Evolutionary conservation across 30 jellyfish, hydroid and myxozoan species (phyloP).

Genomic region (Clytia hemisphaerica): DNA sequence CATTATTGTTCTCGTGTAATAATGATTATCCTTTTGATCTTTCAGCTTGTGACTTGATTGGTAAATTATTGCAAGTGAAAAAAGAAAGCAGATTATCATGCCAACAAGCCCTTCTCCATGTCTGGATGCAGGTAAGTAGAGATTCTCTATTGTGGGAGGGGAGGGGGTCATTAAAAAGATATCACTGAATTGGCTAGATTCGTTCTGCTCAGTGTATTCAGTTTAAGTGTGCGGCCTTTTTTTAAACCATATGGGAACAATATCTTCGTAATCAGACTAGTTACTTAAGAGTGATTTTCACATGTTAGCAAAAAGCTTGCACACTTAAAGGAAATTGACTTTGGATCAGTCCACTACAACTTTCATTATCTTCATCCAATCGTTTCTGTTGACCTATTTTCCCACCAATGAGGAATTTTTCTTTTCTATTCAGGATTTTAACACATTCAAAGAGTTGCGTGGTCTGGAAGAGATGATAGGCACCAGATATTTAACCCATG

Average conservation of each 20-base stretch:
- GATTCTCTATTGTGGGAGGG: neutral
- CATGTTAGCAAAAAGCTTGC: no score
- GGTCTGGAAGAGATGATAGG: constrained; percentile 87
- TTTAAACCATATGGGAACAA: no score
- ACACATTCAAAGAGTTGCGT: constrained; percentile 85
- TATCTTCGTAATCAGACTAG: no score
- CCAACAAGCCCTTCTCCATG: constrained; percentile 91
- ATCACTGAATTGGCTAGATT: no score
- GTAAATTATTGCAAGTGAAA: constrained; percentile 83
- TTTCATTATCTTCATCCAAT: no score
- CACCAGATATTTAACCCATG: constrained; percentile 81
- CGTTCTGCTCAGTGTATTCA: no score
- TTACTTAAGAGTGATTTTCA: no score
- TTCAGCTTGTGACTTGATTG: constrained; percentile 80
- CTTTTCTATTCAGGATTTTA: constrained; percentile 56
- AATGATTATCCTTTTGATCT: neutral
- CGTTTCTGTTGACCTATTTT: no score
- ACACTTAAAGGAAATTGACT: no score
- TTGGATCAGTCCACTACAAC: no score
- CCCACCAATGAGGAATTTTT: no score
- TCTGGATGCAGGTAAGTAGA: constrained; percentile 89
- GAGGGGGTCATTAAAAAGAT: neutral
- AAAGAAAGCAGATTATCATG: constrained; percentile 75
- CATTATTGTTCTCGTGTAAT: neutral
- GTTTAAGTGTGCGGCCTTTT: no score